Base-by-base conservation (phyloP, 1,140 invertebrate species). In the Orius insidiosus region DNA sequence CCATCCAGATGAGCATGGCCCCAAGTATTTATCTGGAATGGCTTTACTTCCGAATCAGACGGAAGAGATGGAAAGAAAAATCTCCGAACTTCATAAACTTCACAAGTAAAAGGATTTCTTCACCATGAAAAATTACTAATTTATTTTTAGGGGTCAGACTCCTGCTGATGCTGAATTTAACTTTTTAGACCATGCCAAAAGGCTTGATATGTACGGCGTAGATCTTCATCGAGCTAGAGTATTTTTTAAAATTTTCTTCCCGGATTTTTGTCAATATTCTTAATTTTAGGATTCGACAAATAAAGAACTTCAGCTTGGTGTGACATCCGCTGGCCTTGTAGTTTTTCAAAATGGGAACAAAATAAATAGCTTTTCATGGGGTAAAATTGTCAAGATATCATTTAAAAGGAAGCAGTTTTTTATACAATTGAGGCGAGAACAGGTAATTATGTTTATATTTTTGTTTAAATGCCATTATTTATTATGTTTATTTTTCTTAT, bases 391-490 rank as follows among this genome's bases (percentile, higher is more conserved):
- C 14, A 98, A 98, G 68, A 92, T 98, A 53, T 97, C 92, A n/a
- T 98, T 98, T 64, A 98, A 98, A 70, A 73, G 90, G 56, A 96
- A 95, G 66, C 86, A 93, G 60, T 98, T 98, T 69, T 96, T 95
- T 54, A 93, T 97, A 58, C 90, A 96, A 60, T 61, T 96, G 34
- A 72, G 88, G 57, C 71, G 87, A 62, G 90, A 96, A 71, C 72
- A 80, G 62, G 86, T 92, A 36, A 33, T 33, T 6, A n/a, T 33
- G 32, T 6, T 33, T 6, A n/a, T 33, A 33, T 33, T 33, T 33
- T 6, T 33, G n/a, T n/a, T n/a, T n/a, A n/a, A 33, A 39, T 6
- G 39, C 5, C 5, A 41, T n/a, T 19, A 15, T n/a, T 16, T n/a
- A 41, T 39, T 13, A n/a, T n/a, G 19, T n/a, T 24, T 14, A 24